These are phyloP conservation scores for Odontomachus brunneus DNA, from an alignment of 1,140 invertebrate genomes.

Conservation along the genomic window DNA sequence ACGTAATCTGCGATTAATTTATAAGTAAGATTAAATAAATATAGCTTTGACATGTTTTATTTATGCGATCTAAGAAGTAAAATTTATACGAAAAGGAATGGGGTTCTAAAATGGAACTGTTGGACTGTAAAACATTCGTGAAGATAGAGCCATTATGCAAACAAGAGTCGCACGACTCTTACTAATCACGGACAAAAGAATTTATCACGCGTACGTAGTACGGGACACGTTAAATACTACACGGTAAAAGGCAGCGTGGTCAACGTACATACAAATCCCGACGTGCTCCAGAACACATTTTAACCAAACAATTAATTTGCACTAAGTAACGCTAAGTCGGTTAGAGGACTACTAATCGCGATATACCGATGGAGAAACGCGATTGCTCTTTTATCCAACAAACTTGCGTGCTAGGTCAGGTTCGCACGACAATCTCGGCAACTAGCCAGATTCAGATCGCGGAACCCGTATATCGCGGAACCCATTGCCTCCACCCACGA, in stretches of 20 bases:
- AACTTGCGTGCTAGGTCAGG: constrained; percentile 60
- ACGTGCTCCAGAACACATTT: not conserved
- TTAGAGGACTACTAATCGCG: constrained; percentile 30
- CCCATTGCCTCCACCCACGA: constrained; percentile 15
- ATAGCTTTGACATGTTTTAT: too few species aligned
- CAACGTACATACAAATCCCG: not conserved
- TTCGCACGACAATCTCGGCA: constrained; percentile 67
- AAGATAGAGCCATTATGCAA: not conserved
- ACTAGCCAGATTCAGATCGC: constrained; percentile 56
- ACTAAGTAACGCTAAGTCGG: constrained; percentile 11
- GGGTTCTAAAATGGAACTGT: not conserved
- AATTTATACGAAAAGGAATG: too few species aligned
- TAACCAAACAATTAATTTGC: constrained; percentile 16
- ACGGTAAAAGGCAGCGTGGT: not conserved
- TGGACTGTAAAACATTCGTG: not conserved
- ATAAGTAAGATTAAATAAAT: not conserved
- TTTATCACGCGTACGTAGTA: not conserved
- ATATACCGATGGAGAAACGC: constrained; percentile 59
- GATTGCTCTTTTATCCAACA: constrained; percentile 63
- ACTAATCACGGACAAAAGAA: too few species aligned
- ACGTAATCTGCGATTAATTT: not conserved
- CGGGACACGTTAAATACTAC: not conserved
- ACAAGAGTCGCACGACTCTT: too few species aligned
- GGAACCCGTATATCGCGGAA: constrained; percentile 48
- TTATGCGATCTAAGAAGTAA: too few species aligned